Base-by-base conservation (phyloP, 2,888 invertebrate species). In the Galerucella calmariensis region DNA sequence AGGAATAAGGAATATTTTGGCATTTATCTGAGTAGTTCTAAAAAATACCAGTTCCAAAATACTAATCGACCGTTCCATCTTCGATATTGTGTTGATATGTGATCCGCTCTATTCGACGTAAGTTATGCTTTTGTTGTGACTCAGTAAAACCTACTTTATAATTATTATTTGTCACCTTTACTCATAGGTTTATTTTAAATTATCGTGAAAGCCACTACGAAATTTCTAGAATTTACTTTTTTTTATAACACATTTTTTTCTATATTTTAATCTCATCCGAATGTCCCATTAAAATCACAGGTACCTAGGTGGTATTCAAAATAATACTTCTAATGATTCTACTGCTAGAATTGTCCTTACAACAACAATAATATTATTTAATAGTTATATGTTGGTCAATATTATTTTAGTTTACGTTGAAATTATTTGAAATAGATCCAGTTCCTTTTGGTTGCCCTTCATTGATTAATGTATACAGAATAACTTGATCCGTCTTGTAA, bases 61-160 rank as follows among this genome's bases (percentile, higher is more conserved):
- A 61, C 16, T 11, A 11, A 20, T 20, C 9, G 16, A 53, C 12
- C 11, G 20, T 65, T 46, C 41, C 63, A 65, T 65, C 63, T 65
- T 16, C 6, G 14, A 6, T 46, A 24, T 2, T 65, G 9, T 65
- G 63, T 46, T 65, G 63, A 65, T 46, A 65, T 65, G 63, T 20
- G 63, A 65, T 65, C 63, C 63, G 63, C 16, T 65, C 20, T 65
- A 44, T 20, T 46, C 68, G 9, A 68, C 58, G 72, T 58, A 56
- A 59, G 44, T 69, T 56, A 51, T 44, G 72, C 73, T 69, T 63
- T 56, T 59, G 53, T 46, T 59, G 70, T 75, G 75, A 75, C 73
- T 75, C 75, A 75, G 72, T 69, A 61, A 65, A 69, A 66, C 69
- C 72, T 72, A 67, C 75, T 73, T 62, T 67, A 61, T 58, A 69